Evolutionary conservation across 2,797 vertebrate genomes (phyloP).

Genomic region (Crenuchus spilurus): DNA sequence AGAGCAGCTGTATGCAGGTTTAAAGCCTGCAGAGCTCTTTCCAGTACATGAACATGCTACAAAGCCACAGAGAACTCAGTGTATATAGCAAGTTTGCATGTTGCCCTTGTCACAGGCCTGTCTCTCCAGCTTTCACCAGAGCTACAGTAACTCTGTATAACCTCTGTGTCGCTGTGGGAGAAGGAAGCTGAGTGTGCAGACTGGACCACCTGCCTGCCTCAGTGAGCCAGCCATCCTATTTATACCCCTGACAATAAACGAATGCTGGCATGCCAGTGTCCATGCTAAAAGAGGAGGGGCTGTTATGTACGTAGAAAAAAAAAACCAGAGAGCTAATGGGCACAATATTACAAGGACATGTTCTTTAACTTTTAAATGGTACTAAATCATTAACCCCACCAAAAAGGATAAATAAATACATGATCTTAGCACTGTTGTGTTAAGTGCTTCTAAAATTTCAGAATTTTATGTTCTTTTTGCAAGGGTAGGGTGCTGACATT

Average conservation of each 20-base stretch:
- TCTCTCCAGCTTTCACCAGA: conserved; percentile 55
- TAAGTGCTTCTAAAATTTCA: background rate
- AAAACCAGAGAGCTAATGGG: conserved; percentile 49
- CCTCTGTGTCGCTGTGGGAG: conserved; percentile 54
- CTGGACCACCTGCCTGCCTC: conserved; percentile 72
- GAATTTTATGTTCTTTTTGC: background rate
- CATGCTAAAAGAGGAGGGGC: conserved; percentile 50
- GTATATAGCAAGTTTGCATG: background rate
- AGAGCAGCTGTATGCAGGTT: no score
- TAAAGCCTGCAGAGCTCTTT: no score
- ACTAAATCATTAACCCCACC: background rate
- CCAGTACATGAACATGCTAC: background rate
- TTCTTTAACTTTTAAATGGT: no score
- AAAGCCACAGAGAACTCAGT: background rate
- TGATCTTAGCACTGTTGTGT: background rate
- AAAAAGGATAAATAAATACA: background rate
- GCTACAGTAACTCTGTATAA: conserved; percentile 47
- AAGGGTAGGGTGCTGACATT: background rate
- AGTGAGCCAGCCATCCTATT: conserved; percentile 70
- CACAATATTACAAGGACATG: conserved; percentile 57
- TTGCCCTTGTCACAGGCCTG: conserved; percentile 58
- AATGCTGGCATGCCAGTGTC: conserved; percentile 56
- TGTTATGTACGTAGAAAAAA: conserved; percentile 43
- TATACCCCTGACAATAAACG: conserved; percentile 75
- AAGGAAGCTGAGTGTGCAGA: conserved; percentile 70